Percentiles rank a stretch among this genome's conserved stretches.
These are phyloP conservation scores for Scaptomyza hsui DNA, from an alignment of 1,140 invertebrate species.

Conservation along the genomic window DNA sequence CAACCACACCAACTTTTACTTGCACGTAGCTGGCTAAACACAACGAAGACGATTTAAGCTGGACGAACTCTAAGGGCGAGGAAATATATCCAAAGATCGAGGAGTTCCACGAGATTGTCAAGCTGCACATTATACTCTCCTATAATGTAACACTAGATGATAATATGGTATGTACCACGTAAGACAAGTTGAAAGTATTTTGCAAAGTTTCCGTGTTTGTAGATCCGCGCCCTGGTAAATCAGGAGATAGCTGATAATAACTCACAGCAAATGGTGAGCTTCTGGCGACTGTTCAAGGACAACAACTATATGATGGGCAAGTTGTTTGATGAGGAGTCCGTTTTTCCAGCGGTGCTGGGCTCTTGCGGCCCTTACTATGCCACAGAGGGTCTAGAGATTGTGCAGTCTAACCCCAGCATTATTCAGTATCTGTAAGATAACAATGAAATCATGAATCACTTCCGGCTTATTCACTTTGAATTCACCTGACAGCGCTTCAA, in stretches of 20 bases:
- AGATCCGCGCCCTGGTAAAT: constrained; percentile 73
- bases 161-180: constrained; percentile 62
- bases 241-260: constrained; percentile 79
- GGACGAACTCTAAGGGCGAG: constrained; percentile 68
- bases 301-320: constrained; percentile 83
- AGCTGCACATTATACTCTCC: constrained; percentile 74
- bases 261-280: constrained; percentile 76
- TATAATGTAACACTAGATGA: constrained; percentile 83
- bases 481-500: constrained; percentile 47
- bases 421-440: constrained; percentile 72
- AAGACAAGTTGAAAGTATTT: not conserved
- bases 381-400: constrained; percentile 68
- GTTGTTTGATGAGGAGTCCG: constrained; percentile 76
- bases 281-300: constrained; percentile 77
- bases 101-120: constrained; percentile 79
- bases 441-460: not conserved
- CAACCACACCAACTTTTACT: not conserved
- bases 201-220: not conserved
- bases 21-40: constrained; percentile 63
- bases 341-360: constrained; percentile 74
- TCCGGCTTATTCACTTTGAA: not conserved
- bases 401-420: constrained; percentile 68
- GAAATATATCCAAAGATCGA: constrained; percentile 72
- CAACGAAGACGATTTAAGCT: constrained; percentile 71
- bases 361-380: constrained; percentile 79